These are phyloP conservation scores for Toxostoma redivivum DNA, from an alignment of 2,113 vertebrate genomes.

Conservation along the genomic window DNA sequence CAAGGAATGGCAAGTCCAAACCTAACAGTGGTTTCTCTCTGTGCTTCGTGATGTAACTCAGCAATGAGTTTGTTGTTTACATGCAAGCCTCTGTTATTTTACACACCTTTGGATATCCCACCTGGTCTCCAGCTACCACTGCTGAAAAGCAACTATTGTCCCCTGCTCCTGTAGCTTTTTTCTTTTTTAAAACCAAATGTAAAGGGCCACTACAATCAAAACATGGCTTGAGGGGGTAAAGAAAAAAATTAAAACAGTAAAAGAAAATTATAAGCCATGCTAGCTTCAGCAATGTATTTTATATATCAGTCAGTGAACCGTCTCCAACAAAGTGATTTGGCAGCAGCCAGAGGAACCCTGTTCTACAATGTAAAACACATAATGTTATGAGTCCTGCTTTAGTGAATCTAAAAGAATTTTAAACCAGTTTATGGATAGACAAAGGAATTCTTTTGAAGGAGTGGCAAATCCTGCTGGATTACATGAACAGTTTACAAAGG, in stretches of 20 bases:
- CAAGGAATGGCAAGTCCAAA: not conserved
- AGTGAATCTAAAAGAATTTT: not conserved
- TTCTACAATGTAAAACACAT: not conserved
- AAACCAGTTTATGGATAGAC: not conserved
- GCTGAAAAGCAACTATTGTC: not conserved
- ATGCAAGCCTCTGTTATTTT: not conserved
- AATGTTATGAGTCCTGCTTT: not conserved
- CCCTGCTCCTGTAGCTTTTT: not conserved
- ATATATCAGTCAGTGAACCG: not conserved
- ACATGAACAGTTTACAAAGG: not conserved
- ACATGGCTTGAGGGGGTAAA: not conserved
- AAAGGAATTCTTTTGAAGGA: not conserved
- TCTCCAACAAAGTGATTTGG: not conserved
- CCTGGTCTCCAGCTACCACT: not conserved
- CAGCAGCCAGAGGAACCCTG: not conserved
- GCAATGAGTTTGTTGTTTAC: not conserved
- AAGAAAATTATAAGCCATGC: not conserved
- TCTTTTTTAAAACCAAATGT: not conserved
- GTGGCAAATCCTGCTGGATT: not conserved
- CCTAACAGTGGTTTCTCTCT: not conserved
- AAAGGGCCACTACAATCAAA: not conserved
- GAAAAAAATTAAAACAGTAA: not conserved
- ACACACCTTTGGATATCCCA: not conserved
- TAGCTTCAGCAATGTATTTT: not conserved
- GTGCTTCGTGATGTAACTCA: not conserved